Evolutionary conservation across 2,888 invertebrate genomes (phyloP).

Genomic region (Cantharis lateralis): DNA sequence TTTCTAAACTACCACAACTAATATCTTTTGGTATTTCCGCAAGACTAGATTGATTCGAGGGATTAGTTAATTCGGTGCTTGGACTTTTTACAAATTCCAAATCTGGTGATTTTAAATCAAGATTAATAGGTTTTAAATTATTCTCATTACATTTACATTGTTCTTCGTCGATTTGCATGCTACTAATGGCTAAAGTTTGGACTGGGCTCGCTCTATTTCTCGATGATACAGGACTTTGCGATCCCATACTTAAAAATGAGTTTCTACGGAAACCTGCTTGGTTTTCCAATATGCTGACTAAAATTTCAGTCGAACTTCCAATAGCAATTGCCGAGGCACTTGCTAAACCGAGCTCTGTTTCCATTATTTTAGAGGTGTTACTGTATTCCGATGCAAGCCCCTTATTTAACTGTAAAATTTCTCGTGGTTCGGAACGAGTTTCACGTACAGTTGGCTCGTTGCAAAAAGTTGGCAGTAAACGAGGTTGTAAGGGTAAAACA

Average conservation of each 20-base stretch:
- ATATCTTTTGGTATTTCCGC: conserved; percentile 13
- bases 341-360: conserved; percentile 43
- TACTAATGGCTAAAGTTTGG: conserved; percentile 14
- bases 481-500: conserved; percentile 74
- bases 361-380: conserved; percentile 34
- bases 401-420: conserved; percentile 44
- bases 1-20: conserved; percentile 19
- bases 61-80: conserved; percentile 49
- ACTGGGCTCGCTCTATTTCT: conserved; percentile 16
- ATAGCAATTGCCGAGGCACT: conserved; percentile 51
- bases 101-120: conserved; percentile 42
- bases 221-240: conserved; percentile 23
- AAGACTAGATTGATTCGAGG: conserved; percentile 31
- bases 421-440: conserved; percentile 56
- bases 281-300: conserved; percentile 52
- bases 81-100: conserved; percentile 46
- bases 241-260: conserved; percentile 40
- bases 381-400: conserved; percentile 26
- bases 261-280: conserved; percentile 45
- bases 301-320: conserved; percentile 50
- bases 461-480: conserved; percentile 65
- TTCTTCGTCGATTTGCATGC: conserved; percentile 13
- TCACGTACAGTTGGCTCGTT: conserved; percentile 59
- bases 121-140: not conserved
- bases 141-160: not conserved